Evolutionary conservation across 2,113 vertebrate species (phyloP).

Genomic region (Barnardius zonarius): DNA sequence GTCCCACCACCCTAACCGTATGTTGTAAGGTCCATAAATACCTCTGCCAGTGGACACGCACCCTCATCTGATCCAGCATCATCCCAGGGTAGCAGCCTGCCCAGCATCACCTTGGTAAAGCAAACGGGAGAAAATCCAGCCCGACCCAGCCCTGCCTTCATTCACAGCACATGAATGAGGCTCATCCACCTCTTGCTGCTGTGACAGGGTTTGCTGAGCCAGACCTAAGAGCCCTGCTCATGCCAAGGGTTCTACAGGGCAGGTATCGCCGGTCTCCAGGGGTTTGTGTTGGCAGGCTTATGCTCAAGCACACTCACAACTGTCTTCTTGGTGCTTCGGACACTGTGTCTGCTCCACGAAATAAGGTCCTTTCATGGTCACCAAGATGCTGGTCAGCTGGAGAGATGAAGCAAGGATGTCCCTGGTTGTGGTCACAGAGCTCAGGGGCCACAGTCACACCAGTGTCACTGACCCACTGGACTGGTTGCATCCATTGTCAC

Average conservation of each 20-base stretch:
- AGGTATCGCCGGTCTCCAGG: accelerated
- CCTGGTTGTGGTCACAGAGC: neutral
- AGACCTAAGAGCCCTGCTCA: neutral
- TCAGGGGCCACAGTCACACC: neutral
- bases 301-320: neutral
- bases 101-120: neutral
- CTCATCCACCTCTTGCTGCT: neutral
- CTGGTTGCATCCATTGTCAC: neutral
- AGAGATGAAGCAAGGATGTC: neutral
- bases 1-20: too few species aligned
- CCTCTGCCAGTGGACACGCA: neutral
- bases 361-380: neutral
- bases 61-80: neutral
- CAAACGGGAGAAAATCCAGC: neutral
- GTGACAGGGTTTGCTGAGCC: neutral
- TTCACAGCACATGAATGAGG: neutral
- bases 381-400: neutral
- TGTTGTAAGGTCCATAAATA: neutral
- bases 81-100: neutral
- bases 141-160: neutral
- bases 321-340: neutral
- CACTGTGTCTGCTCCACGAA: neutral
- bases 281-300: neutral
- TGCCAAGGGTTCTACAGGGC: neutral
- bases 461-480: too few species aligned